Conservation (phyloP, 2,888 invertebrate genomes). For the Cantharis rustica region DNA sequence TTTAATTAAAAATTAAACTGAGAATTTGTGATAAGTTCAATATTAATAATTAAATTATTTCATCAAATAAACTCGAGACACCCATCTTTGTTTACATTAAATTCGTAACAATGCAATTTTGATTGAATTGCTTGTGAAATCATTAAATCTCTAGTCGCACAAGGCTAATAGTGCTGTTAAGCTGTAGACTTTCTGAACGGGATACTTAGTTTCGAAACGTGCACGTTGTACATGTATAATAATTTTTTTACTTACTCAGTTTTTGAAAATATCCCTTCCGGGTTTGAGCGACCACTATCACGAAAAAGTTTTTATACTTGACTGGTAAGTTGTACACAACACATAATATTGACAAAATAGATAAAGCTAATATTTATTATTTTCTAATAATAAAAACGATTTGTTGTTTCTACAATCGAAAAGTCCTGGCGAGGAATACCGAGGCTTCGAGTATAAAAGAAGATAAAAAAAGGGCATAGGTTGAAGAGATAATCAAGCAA, state of each 20-base stretch:
- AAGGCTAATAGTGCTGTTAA: no score
- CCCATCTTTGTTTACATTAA: no score
- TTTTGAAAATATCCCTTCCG: not conserved
- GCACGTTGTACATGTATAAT: no score
- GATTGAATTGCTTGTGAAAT: no score
- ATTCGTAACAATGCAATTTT: no score
- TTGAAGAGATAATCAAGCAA: not conserved
- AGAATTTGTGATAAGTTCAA: no score
- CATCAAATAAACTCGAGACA: no score
- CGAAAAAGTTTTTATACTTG: not conserved
- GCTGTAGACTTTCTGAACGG: no score
- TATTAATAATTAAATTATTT: no score
- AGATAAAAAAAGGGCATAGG: not conserved
- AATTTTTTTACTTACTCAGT: not conserved
- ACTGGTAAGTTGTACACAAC: not conserved
- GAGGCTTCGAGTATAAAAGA: not conserved
- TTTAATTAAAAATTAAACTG: no score
- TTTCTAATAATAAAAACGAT: not conserved
- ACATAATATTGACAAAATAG: not conserved
- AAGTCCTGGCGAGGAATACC: not conserved
- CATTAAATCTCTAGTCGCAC: no score
- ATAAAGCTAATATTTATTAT: not conserved
- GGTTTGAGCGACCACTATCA: not conserved
- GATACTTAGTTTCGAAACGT: no score
- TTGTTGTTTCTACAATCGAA: not conserved